phyloP scores from a whole-genome alignment of 2,888 invertebrate species.

The Stictocephala bisonia region DNA sequence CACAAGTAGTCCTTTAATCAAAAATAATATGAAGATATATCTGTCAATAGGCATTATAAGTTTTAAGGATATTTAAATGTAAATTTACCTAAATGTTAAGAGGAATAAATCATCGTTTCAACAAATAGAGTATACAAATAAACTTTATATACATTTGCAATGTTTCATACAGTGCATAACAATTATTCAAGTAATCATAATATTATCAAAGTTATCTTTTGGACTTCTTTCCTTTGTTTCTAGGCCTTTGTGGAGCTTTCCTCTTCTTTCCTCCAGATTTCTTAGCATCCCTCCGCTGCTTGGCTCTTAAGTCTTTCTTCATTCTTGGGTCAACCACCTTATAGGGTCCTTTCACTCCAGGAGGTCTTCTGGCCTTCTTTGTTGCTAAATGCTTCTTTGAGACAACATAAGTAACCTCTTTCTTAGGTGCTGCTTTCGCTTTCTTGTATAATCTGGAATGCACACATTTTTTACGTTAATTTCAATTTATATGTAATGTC shows the following conservation, averaged over 20 bases:
- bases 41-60: too few species aligned
- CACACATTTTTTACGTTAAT: too few species aligned
- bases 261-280: conserved; percentile 61
- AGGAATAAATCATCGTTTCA: too few species aligned
- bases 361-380: conserved; percentile 81
- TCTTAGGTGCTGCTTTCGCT: conserved; percentile 85
- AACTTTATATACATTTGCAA: too few species aligned
- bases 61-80: too few species aligned
- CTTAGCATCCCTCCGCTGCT: conserved; percentile 65
- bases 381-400: conserved; percentile 87
- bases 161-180: conserved; percentile 53
- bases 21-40: too few species aligned
- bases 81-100: too few species aligned
- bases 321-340: conserved; percentile 96
- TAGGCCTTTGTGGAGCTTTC: conserved; percentile 60
- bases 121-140: too few species aligned
- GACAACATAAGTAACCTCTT: conserved; percentile 93
- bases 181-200: background rate
- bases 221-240: conserved; percentile 27
- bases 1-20: too few species aligned
- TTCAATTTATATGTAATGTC: too few species aligned
- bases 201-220: conserved; percentile 34
- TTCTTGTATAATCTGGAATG: conserved; percentile 88
- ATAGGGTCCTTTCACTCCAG: conserved; percentile 91
- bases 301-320: conserved; percentile 90